Conservation (phyloP, 1,140 invertebrate genomes). For the Goniozus legneri region DNA sequence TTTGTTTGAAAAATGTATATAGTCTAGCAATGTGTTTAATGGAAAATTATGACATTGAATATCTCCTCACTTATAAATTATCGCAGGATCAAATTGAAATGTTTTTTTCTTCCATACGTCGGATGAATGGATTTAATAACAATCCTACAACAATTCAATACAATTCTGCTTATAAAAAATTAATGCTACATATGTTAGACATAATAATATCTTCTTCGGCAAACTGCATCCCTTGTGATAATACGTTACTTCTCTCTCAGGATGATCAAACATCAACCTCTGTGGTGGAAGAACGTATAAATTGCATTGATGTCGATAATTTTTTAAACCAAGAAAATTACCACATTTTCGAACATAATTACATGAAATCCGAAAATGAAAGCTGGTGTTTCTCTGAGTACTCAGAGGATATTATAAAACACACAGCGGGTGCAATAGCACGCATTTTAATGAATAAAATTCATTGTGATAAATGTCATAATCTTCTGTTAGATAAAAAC, state of each 20-base stretch:
- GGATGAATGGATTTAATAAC: conserved; percentile 15
- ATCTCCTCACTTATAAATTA: not conserved
- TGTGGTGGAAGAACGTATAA: too few species aligned
- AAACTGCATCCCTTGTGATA: conserved; percentile 8
- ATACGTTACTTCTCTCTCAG: conserved; percentile 4
- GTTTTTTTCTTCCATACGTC: conserved; percentile 30
- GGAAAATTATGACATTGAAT: not conserved
- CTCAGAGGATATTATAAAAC: conserved; percentile 6
- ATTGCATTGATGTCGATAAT: conserved; percentile 2
- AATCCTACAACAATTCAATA: conserved; percentile 12
- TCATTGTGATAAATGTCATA: conserved; percentile 11
- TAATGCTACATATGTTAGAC: conserved; percentile 7
- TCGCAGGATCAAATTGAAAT: conserved; percentile 28
- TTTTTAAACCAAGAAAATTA: not conserved
- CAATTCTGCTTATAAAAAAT: conserved; percentile 10
- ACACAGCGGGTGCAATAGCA: conserved; percentile 7
- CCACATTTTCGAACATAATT: conserved; percentile 2
- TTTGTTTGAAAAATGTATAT: conserved; percentile 21
- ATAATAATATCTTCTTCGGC: conserved; percentile 1
- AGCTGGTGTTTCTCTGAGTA: conserved; percentile 3
- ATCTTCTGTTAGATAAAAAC: not conserved
- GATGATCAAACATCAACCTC: conserved; percentile 7
- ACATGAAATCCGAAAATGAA: not conserved
- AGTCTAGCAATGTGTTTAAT: conserved; percentile 14
- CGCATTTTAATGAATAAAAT: conserved; percentile 5